Base-by-base conservation (phyloP, 2,797 vertebrate genomes). In the Thaleichthys pacificus region DNA sequence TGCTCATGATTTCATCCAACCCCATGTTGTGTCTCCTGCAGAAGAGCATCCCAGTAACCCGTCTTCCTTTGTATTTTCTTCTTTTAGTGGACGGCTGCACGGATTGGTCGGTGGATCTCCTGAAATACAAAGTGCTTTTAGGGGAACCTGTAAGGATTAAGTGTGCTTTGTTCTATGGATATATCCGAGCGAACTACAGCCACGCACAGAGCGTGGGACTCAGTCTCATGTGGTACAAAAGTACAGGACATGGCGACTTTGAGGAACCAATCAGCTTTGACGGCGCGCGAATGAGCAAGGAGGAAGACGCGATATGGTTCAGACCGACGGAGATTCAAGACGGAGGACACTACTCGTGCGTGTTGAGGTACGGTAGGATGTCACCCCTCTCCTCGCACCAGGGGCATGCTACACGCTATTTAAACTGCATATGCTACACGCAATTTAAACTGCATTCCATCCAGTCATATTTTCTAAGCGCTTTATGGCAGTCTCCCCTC, bases 181-280 rank as follows among this genome's bases (percentile, higher is more conserved):
- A 99, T 86, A 99, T 99, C 86, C 94, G 97, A 86, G 96, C 97
- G 82, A 99, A 99, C 94, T 99, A 99, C 90, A 97, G 94, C 69
- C 92, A 97, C 28, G 97, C 97, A 15, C 97, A 99, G 93, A 97
- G 97, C 74, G 93, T 95, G 63, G 97, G 97, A 86, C 97, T 99
- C 79, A 99, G 97, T 90, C 93, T 99, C 72, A 99, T 99, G 97
- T 99, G 97, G 97, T 99, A 99, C 90, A 97, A 96, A 91, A 99
- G 97, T 80, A 94, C 95, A 19, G 96, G 96, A 74, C 97, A 97
- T 0, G 97, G 97, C 79, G 97, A 94, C 84, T 93, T 97, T 77
- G 97, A 99, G 88, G 97, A 99, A 61, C 97, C 97, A 73, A 99
- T 99, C 87, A 96, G 96, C 76, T 99, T 99, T 73, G 97, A 99